Base-by-base conservation (phyloP, 2,797 vertebrate species). In the Centropyge bicolor region DNA sequence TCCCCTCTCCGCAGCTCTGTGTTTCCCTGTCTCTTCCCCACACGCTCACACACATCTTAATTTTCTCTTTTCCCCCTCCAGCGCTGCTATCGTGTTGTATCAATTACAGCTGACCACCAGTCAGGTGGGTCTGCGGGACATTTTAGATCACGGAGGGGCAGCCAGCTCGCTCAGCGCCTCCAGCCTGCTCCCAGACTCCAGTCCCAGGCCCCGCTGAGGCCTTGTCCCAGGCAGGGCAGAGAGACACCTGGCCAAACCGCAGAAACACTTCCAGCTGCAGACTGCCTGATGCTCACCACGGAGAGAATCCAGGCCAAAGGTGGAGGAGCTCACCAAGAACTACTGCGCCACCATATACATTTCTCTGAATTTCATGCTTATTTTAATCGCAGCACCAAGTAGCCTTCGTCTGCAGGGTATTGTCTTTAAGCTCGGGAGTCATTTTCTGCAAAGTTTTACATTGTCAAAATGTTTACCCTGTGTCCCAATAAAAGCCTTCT, bases 191-290 rank as follows among this genome's bases (percentile, higher is more conserved):
- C 83, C 73, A 89, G 86, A 90, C 87, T 91, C 70, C 82, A 90
- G 88, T 70, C 92, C 89, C 86, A 88, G 90, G 92, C 76, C 91
- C 89, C 59, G 78, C 90, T 86, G 89, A 93, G 92, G 92, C 89
- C 93, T 92, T 83, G 91, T 93, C 90, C 91, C 70, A 78, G 87
- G 86, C 80, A 91, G 91, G 84, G 83, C 88, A 89, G 78, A 86
- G 89, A 92, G 89, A 94, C 94, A 94, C 94, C 94, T 95, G 93
- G 93, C 93, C 93, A 94, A 94, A 91, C 93, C 91, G 31, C 94
- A 93, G 92, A 95, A 93, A 92, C 89, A 91, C 93, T 94, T 93
- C 93, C 94, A 94, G 93, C 93, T 94, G 93, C 90, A 93, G 92
- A 89, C 92, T 92, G 93, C 92, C 90, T 91, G 91, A 92, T 92